Conservation (phyloP, 92 coral and sea anemone species). For the Hydrozoanthus gracilis region DNA sequence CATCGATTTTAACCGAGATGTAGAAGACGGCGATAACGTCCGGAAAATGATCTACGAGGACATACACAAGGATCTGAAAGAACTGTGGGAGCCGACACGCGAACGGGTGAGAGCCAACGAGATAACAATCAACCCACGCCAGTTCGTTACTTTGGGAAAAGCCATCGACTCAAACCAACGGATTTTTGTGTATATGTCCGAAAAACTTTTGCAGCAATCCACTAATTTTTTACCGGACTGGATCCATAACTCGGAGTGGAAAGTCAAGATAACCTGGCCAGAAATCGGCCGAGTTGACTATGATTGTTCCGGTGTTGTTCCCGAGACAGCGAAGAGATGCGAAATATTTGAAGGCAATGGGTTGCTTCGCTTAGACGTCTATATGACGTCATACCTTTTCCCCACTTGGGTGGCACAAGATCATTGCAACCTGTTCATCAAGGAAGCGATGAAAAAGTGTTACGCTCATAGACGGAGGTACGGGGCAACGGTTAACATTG, state of each 20-base stretch:
- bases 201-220: constrained; percentile 23
- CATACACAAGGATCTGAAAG: constrained; percentile 43
- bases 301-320: constrained; percentile 46
- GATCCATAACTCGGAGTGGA: constrained; percentile 38
- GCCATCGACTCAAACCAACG: constrained; percentile 61
- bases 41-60: constrained; percentile 45
- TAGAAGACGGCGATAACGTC: constrained; percentile 14
- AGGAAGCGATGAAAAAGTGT: constrained; percentile 41
- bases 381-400: constrained; percentile 18
- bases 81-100: constrained; percentile 58
- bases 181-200: constrained; percentile 59
- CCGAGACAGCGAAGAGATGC: constrained; percentile 46
- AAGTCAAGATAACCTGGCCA: constrained; percentile 64
- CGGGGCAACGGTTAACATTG: constrained; percentile 60
- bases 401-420: constrained; percentile 28
- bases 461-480: constrained; percentile 1
- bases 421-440: constrained; percentile 19
- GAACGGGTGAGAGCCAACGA: constrained; percentile 11
- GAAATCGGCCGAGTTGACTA: constrained; percentile 29
- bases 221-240: background rate
- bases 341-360: background rate
- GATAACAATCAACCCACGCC: constrained; percentile 46
- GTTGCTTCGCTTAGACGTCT: constrained; percentile 32
- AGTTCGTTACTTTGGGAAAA: constrained; percentile 51
- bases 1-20: constrained; percentile 65